A percentile compares a stretch with the other conserved stretches of the same genome.
phyloP scores from a whole-genome alignment of 2,113 vertebrate genomes.

The Coptodon bakossiorum region DNA sequence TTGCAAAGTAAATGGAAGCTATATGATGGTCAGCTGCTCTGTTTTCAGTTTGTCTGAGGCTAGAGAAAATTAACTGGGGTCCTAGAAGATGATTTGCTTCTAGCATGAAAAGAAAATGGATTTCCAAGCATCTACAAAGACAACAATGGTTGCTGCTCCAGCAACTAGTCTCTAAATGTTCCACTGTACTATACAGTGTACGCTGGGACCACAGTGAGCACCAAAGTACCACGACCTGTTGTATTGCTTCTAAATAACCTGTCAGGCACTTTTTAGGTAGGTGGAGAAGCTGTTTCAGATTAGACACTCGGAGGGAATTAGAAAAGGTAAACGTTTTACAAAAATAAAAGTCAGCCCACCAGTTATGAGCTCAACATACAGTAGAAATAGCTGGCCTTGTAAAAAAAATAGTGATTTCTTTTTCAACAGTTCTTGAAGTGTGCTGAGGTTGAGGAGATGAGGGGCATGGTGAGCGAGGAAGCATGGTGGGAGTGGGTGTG shows the following conservation, averaged over 20 bases:
- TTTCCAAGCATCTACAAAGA: slow-evolving; percentile 32
- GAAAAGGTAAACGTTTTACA: slow-evolving; percentile 66
- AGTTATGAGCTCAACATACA: slow-evolving; percentile 68
- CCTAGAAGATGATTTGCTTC: slow-evolving; percentile 2
- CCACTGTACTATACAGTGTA: slow-evolving; percentile 27
- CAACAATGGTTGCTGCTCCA: slow-evolving; percentile 10
- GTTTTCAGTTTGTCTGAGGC: neutral
- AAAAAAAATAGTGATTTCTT: slow-evolving; percentile 74
- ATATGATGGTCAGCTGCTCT: neutral
- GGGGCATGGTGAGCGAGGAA: neutral
- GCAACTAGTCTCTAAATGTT: slow-evolving; percentile 16
- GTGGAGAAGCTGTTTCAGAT: slow-evolving; percentile 48
- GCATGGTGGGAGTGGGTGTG: slow-evolving; percentile 9
- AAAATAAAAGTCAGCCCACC: slow-evolving; percentile 58
- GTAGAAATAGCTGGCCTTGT: slow-evolving; percentile 75
- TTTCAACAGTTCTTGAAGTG: slow-evolving; percentile 51
- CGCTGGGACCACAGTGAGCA: slow-evolving; percentile 58
- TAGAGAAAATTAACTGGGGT: neutral
- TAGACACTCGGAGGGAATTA: slow-evolving; percentile 33
- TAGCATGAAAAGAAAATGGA: neutral
- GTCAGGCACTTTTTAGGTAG: slow-evolving; percentile 27
- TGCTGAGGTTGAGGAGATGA: slow-evolving; percentile 28
- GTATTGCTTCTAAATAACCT: slow-evolving; percentile 23
- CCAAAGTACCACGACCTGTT: slow-evolving; percentile 37
- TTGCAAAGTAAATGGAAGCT: slow-evolving; percentile 51